A percentile compares a stretch with the other conserved stretches of the same genome.
phyloP scores from a whole-genome alignment of 2,113 vertebrate genomes.

The Chaetops frenatus region DNA sequence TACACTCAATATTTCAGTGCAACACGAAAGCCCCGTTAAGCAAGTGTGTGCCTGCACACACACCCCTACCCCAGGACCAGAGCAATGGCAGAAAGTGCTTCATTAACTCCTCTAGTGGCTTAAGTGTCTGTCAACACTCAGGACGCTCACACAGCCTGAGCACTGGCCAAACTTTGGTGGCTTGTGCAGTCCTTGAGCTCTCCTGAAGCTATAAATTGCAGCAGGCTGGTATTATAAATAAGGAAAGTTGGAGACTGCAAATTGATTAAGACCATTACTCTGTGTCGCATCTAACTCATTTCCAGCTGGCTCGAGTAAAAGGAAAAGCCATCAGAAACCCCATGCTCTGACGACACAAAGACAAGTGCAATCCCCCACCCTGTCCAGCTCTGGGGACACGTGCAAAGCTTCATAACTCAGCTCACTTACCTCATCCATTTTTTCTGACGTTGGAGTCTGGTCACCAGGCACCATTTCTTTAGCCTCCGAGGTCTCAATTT shows the following conservation, averaged over 20 bases:
- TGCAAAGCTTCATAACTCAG: neutral
- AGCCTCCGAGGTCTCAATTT: constrained; percentile 67
- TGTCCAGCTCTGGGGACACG: neutral
- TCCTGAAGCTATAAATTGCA: constrained; percentile 18
- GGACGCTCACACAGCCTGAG: neutral
- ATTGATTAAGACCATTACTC: constrained; percentile 1
- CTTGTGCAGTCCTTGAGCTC: neutral
- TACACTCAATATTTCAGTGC: neutral
- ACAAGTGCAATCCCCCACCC: neutral
- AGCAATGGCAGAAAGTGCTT: constrained; percentile 7
- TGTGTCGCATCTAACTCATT: neutral
- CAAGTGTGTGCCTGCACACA: neutral
- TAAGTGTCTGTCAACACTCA: neutral
- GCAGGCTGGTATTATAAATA: neutral
- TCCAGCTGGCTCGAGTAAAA: neutral
- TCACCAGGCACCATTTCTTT: constrained; percentile 77
- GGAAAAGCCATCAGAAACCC: neutral
- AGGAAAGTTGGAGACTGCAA: neutral
- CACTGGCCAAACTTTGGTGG: neutral
- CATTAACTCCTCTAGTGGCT: constrained; percentile 1
- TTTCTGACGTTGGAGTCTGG: constrained; percentile 81
- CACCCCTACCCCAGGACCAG: neutral
- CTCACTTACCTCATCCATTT: constrained; percentile 86
- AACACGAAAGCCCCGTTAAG: constrained; percentile 8
- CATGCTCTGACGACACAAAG: rapidly evolving